Conservation (phyloP, 2,113 vertebrate genomes). For the Patagioenas fasciata region DNA sequence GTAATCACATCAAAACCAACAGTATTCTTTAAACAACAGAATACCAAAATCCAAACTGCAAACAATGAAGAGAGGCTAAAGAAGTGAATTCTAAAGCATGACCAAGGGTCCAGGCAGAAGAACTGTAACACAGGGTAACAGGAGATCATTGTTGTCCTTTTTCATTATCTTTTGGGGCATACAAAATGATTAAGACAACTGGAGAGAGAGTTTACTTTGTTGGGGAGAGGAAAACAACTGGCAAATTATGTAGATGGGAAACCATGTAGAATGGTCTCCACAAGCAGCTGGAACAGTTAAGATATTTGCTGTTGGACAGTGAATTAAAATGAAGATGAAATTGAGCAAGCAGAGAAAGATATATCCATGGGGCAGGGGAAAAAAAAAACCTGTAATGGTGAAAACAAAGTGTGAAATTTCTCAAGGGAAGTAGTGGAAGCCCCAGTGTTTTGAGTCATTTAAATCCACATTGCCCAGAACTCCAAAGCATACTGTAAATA, state of each 20-base stretch:
- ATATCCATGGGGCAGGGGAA: not conserved
- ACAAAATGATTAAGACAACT: not conserved
- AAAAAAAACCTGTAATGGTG: not conserved
- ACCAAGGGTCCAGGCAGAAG: not conserved
- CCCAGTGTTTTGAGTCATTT: not conserved
- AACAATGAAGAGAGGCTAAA: not conserved
- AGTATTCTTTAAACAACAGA: not conserved
- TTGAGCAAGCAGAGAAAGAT: not conserved
- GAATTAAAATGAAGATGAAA: not conserved
- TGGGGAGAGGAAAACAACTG: not conserved
- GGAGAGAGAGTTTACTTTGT: not conserved
- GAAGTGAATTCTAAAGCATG: not conserved
- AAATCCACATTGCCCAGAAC: not conserved
- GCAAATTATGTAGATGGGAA: not conserved
- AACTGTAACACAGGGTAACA: not conserved
- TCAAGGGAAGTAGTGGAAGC: not conserved
- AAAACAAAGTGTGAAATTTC: not conserved
- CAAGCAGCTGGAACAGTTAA: not conserved
- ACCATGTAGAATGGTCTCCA: not conserved
- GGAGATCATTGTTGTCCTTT: not conserved
- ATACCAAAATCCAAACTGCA: not conserved
- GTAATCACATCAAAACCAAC: not conserved
- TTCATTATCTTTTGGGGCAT: not conserved
- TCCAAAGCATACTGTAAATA: not conserved
- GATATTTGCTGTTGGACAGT: not conserved